Conservation (phyloP, 1,140 invertebrate species). For the Apis mellifera region Amel_HAv3.1 CM009936.2:11031501-11032000, state of each 20-base stretch:
- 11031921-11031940: constrained; percentile 44
- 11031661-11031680: constrained; percentile 56
- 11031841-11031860: constrained; percentile 79
- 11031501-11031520: too few relatives aligned
- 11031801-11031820: too few relatives aligned
- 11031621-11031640: constrained; percentile 21
- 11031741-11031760: constrained; percentile 63
- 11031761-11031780: constrained; percentile 67
- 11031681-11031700: constrained; percentile 50
- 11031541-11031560: background rate
- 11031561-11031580: background rate
- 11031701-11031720: constrained; percentile 78
- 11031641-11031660: constrained; percentile 49
- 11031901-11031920: constrained; percentile 67
- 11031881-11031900: constrained; percentile 62
- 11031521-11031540: background rate
- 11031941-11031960: constrained; percentile 40
- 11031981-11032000: background rate
- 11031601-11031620: constrained; percentile 37
- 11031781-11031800: constrained; percentile 69
- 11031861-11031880: constrained; percentile 74
- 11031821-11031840: constrained; percentile 56
- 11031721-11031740: constrained; percentile 76
- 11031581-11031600: background rate
- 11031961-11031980: background rate